Conservation (phyloP, 2,888 invertebrate genomes). For the Urechis unicinctus region DNA sequence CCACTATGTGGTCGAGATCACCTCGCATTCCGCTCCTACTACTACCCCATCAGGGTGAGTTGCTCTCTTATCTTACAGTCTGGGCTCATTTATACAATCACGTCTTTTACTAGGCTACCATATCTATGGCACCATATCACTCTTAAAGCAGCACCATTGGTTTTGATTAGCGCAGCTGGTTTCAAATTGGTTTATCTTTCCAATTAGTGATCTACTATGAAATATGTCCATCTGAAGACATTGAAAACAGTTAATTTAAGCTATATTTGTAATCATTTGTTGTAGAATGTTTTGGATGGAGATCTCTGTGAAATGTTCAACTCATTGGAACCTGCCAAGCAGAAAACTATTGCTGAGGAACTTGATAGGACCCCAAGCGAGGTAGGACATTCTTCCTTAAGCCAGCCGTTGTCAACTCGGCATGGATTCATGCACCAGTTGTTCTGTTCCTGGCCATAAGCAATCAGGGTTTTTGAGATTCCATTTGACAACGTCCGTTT, state of each 20-base stretch:
- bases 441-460: no score
- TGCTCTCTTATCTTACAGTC: background rate
- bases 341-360: conserved; percentile 89
- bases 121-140: no score
- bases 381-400: conserved; percentile 49
- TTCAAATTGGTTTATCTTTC: no score
- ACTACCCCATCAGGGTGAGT: conserved; percentile 87
- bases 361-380: conserved; percentile 92
- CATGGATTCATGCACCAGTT: no score
- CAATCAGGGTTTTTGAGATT: no score
- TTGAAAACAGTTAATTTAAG: no score
- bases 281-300: conserved; percentile 92
- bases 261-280: no score
- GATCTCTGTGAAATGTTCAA: conserved; percentile 99
- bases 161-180: no score
- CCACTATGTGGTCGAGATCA: conserved; percentile 97
- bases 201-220: no score
- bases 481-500: no score
- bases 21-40: conserved; percentile 91
- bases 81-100: background rate
- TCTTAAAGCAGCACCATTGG: no score
- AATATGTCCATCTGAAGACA: no score
- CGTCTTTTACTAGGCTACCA: background rate
- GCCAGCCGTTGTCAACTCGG: background rate
- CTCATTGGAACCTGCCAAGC: conserved; percentile 86